Base-by-base conservation (phyloP, 2,797 vertebrate species). In the Podarcis siculus region DNA sequence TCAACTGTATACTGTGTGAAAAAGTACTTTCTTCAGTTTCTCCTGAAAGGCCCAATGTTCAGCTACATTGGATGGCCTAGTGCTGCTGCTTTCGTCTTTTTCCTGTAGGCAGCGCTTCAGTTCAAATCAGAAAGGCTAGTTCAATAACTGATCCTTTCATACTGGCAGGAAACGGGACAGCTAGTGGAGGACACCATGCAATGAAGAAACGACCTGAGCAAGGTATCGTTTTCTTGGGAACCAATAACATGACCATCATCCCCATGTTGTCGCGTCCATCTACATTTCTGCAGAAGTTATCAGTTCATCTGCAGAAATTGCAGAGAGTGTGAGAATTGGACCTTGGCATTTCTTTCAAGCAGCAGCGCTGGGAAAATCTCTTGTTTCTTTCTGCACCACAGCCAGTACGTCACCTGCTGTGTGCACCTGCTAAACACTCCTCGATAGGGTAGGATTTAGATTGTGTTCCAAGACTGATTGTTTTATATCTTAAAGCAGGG, bases 271-370 rank as follows among this genome's bases (percentile, higher is more conserved):
- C 93, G 91, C 78, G 90, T 94, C 89, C 89, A 86, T 27, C 67
- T 84, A 27, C 82, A 49, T 83, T 90, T 92, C 87, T 82, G 91
- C 89, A 69, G 72, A 89, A 92, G 35, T 92, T 96, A 97, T 96
- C 96, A 94, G 91, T 67, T 86, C 86, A 97, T 97, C 95, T 97
- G 95, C 94, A 95, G 78, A 89, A 90, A 88, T 35, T 94, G 95
- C 95, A 96, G 75, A 95, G 93, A 92, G 21, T 86, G 87, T 32
- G 87, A 79, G 84, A 91, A 89, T 78, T 84, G 94, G 93, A 96
- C 94, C 94, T 95, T 96, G 95, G 93, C 95, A 92, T 39, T 89
- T 87, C 79, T 95, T 92, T 93, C 80, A 79, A 90, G 83, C 82
- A 90, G 84, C 87, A 93, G 71, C 39, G 79, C 79, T 3, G 84